A percentile compares a stretch with the other conserved stretches of the same genome.
Evolutionary conservation across 2,113 vertebrate species (phyloP).

Genomic region (Loxodonta africana): DNA sequence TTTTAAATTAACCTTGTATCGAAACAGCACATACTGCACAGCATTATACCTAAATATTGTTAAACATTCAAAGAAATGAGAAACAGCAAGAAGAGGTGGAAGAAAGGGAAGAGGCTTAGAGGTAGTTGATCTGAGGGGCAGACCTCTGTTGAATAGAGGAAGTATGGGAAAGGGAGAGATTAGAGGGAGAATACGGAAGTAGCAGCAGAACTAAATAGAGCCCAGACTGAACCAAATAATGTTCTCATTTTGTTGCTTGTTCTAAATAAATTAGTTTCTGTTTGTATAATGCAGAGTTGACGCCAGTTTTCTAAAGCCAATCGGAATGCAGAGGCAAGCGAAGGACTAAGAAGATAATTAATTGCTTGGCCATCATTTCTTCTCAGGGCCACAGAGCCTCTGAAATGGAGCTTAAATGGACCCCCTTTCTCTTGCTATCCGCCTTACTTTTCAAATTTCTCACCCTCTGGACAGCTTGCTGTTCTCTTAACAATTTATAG

Average conservation of each 20-base stretch:
- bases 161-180: no score
- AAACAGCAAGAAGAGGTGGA: background rate
- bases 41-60: constrained; percentile 34
- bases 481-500: constrained; percentile 57
- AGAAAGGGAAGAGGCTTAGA: background rate
- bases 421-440: constrained; percentile 2
- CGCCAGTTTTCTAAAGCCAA: constrained; percentile 66
- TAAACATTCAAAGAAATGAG: constrained; percentile 34
- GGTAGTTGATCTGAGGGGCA: background rate
- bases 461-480: constrained; percentile 52
- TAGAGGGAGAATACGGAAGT: background rate
- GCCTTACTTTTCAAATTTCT: constrained; percentile 40
- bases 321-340: constrained; percentile 68
- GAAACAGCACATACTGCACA: constrained; percentile 41
- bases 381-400: constrained; percentile 43
- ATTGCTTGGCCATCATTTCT: constrained; percentile 60
- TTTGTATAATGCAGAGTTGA: constrained; percentile 72
- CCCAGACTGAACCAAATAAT: constrained; percentile 48
- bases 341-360: constrained; percentile 52
- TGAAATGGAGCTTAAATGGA: constrained; percentile 1
- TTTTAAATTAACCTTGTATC: constrained; percentile 55
- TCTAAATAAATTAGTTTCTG: constrained; percentile 78
- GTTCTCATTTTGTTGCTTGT: constrained; percentile 62
- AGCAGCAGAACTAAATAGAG: constrained; percentile 50
- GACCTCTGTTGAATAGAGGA: background rate